phyloP scores from a whole-genome alignment of 2,888 invertebrate genomes.

The Xestia xanthographa region DNA sequence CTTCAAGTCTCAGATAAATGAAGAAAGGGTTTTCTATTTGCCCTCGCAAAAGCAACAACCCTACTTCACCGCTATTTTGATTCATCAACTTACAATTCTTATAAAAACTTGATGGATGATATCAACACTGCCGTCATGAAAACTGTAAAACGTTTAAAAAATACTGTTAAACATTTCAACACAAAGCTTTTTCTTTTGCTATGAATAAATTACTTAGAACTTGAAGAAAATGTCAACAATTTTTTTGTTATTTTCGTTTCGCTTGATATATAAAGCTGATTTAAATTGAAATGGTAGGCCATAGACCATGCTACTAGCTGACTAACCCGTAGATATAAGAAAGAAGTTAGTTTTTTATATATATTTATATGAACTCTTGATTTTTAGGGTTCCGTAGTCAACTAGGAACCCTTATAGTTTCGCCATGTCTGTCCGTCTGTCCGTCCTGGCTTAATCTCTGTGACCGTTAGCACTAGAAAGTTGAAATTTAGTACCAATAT shows the following conservation, averaged over 20 bases:
- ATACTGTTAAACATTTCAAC: slow-evolving; percentile 26
- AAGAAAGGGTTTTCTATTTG: not conserved
- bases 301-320: not conserved
- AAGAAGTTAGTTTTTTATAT: too few relatives aligned
- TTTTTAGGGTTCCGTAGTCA: too few relatives aligned
- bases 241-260: slow-evolving; percentile 26
- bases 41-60: slow-evolving; percentile 27
- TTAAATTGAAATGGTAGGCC: not conserved
- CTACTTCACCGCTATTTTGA: slow-evolving; percentile 44
- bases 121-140: slow-evolving; percentile 38
- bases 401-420: too few relatives aligned
- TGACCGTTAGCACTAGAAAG: too few relatives aligned
- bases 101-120: slow-evolving; percentile 60
- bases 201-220: slow-evolving; percentile 30
- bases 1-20: not conserved
- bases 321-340: not conserved
- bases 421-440: too few relatives aligned
- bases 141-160: slow-evolving; percentile 19
- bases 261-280: not conserved
- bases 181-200: slow-evolving; percentile 34
- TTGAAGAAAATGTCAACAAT: slow-evolving; percentile 42
- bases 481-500: too few relatives aligned
- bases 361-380: too few relatives aligned
- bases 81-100: slow-evolving; percentile 58
- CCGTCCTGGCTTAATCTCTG: too few relatives aligned